Conservation (phyloP, 2,113 vertebrate genomes). For the Eidolon helvum region DNA sequence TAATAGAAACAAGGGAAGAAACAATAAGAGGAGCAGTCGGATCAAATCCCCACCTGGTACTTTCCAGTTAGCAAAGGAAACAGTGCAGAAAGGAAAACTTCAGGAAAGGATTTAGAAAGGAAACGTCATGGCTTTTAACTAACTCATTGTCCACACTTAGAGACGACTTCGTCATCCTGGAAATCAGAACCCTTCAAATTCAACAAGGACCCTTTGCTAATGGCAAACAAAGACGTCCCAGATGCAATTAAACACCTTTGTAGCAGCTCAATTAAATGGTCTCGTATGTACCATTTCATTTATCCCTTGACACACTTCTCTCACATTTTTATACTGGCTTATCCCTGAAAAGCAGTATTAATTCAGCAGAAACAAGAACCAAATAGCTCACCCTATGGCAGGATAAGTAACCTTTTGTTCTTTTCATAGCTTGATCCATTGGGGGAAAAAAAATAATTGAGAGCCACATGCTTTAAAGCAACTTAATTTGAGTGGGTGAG, state of each 20-base stretch:
- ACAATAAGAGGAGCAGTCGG: not conserved
- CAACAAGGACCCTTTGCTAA: slow-evolving; percentile 28
- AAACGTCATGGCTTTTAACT: not conserved
- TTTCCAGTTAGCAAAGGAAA: not conserved
- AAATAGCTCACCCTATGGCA: not conserved
- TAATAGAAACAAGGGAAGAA: not conserved
- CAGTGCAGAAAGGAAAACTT: not conserved
- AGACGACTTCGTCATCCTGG: not conserved
- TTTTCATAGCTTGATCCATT: slow-evolving; percentile 36
- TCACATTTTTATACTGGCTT: not conserved
- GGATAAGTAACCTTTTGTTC: slow-evolving; percentile 57
- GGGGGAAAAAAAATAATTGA: slow-evolving; percentile 25
- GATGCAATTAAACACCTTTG: slow-evolving; percentile 34
- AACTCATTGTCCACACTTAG: not conserved
- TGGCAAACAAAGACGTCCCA: not conserved
- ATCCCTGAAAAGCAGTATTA: slow-evolving; percentile 21
- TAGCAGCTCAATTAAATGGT: not conserved
- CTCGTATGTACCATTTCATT: not conserved
- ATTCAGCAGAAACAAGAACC: not conserved
- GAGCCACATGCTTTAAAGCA: slow-evolving; percentile 8
- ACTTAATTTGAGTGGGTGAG: slow-evolving; percentile 27
- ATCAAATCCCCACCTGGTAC: not conserved
- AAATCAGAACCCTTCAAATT: slow-evolving; percentile 30
- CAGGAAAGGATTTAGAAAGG: not conserved
- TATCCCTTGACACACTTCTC: slow-evolving; percentile 9